These are phyloP conservation scores for Diabrotica balteata DNA, from an alignment of 2,888 invertebrate species.

Conservation along the genomic window DNA sequence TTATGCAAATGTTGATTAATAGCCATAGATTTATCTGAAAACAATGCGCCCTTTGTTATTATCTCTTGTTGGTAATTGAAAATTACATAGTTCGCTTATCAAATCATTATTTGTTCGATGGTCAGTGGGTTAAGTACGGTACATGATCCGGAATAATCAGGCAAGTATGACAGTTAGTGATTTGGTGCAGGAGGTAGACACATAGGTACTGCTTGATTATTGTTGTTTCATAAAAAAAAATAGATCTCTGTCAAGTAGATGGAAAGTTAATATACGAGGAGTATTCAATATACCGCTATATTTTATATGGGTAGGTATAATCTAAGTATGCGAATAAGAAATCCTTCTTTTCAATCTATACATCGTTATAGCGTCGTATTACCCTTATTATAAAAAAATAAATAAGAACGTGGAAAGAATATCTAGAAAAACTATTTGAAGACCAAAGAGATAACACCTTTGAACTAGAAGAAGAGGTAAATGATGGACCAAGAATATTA, in stretches of 20 bases:
- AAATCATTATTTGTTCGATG: constrained; percentile 18
- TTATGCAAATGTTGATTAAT: constrained; percentile 39
- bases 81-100: constrained; percentile 17
- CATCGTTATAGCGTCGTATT: too few species aligned
- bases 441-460: too few species aligned
- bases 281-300: too few species aligned
- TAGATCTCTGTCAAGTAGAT: neutral
- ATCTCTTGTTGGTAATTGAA: constrained; percentile 25
- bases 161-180: constrained; percentile 15
- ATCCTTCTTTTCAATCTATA: too few species aligned
- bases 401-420: too few species aligned
- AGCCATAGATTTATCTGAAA: constrained; percentile 26
- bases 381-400: too few species aligned
- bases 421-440: too few species aligned
- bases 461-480: too few species aligned
- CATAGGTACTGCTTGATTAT: neutral
- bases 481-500: too few species aligned
- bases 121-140: constrained; percentile 24
- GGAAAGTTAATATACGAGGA: too few species aligned
- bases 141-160: constrained; percentile 21
- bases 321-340: too few species aligned
- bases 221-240: neutral
- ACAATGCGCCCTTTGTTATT: constrained; percentile 33
- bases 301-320: too few species aligned
- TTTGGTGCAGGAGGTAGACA: neutral